Evolutionary conservation across 1,140 invertebrate species (phyloP), one percentile per base, ranked within the genome.

Genomic region (Matsumurasca onukii): DNA sequence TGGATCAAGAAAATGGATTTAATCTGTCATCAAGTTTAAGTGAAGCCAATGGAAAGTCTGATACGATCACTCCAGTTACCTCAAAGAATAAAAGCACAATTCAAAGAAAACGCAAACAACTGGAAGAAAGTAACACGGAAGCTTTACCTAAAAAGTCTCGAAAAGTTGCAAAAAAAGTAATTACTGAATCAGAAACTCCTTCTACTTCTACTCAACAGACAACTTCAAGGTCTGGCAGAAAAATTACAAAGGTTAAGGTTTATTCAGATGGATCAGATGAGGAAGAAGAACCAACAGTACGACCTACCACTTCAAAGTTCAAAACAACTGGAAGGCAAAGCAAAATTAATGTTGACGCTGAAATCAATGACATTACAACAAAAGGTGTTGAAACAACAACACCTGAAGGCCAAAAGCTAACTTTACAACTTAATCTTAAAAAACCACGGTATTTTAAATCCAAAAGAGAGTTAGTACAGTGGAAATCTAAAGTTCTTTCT

Each of bases 211-310:
- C n/a, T n/a, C n/a, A n/a, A n/a, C n/a, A 90, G 76, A 78, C 86
- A 17, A 83, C 87, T 3, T 90, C 88, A 76, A 84, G 89, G 25
- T 91, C 89, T 76, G 89, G 89, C 0, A 82, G 91, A 31, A 91
- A 90, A 80, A 88, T 91, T 68, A n/a, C n/a, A n/a, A 89, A 89
- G 75, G 87, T 86, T 0, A 91, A 91, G 76, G 82, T 74, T 66
- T 73, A 71, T 69, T 61, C 70, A 24, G 73, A 72, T 51, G 70
- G 69, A 34, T 31, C 20, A 48, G 66, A 66, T 69, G 67, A 66
- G 20, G 34, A 69, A 31, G 20, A 71, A 59, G 49, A 64, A 65
- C 62, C 68, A 27, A n/a, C n/a, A n/a, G n/a, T n/a, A n/a, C n/a
- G n/a, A n/a, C n/a, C n/a, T n/a, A n/a, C n/a, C n/a, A n/a, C n/a